Evolutionary conservation across 2,113 vertebrate species (phyloP), one percentile per base, ranked within the genome.

Genomic region (Podarcis muralis): DNA sequence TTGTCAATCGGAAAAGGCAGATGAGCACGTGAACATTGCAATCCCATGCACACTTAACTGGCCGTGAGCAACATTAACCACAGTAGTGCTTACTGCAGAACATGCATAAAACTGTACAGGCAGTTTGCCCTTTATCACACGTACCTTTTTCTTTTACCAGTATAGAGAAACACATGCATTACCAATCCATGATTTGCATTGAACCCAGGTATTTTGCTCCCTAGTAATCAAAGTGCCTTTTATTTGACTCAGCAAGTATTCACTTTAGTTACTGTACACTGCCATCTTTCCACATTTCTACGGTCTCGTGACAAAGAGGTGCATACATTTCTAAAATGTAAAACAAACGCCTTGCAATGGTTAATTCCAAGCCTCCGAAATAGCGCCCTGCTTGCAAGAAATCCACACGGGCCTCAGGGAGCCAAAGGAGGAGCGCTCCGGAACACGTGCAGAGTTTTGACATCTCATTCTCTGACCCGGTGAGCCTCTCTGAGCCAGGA

Each of bases 71-170:
- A 20, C 30, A 9, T 35, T 32, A 76, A 22, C 2, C 35, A 12
- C 32, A 43, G 0, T 30, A 18, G 84, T 23, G 3, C n/a, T 86
- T 86, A 66, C 25, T 40, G 11, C 27, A 23, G 66, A 30, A 35
- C 4, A 9, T 22, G 4, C 37, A 20, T 27, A 27, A 1, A 25
- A 35, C 77, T 76, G 12, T 72, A n/a, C 15, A 32, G n/a, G 7
- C 40, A 40, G 48, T 62, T 20, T 62, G 18, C 35, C 85, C 43
- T 48, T 89, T 92, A 62, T 2, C 62, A 65, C 88, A 81, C 83
- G 92, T 74, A 71, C 30, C 1, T 88, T 90, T 95, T 89, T 90
- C 80, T 92, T n/a, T 83, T 87, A 92, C 90, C 9, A 11, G 48
- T 53, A 53, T 53, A 83, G 71, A 76, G 6, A 90, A 43, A 83